phyloP scores from a whole-genome alignment of 1,140 invertebrate species.

The Tetramorium simillimum region DNA sequence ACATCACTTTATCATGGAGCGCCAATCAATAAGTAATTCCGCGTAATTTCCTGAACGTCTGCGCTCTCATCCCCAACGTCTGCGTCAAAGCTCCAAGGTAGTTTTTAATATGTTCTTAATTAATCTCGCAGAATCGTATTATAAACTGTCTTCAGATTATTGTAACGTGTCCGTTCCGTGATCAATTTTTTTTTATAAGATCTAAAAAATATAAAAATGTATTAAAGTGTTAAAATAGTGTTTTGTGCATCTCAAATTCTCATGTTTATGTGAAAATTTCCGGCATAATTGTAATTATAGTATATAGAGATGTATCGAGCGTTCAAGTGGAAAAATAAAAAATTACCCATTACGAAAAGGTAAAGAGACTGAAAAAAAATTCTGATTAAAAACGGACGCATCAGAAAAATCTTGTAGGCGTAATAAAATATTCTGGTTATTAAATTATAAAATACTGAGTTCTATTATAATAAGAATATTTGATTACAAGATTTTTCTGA shows the following conservation, averaged over 20 bases:
- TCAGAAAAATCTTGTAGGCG: too few species aligned
- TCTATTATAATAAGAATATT: too few species aligned
- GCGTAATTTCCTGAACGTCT: constrained; percentile 25
- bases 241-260: not conserved
- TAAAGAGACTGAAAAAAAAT: too few species aligned
- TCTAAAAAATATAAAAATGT: not conserved
- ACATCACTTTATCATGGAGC: not conserved
- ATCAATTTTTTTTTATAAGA: not conserved
- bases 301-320: too few species aligned
- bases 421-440: too few species aligned
- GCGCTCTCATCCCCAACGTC: not conserved
- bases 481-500: too few species aligned
- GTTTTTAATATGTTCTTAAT: not conserved
- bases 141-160: not conserved
- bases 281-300: too few species aligned
- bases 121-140: not conserved
- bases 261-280: too few species aligned
- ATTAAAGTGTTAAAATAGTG: not conserved
- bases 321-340: too few species aligned
- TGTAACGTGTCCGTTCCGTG: not conserved
- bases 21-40: constrained; percentile 26
- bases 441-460: too few species aligned
- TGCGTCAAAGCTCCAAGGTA: not conserved
- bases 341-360: too few species aligned
- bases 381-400: too few species aligned